Base-by-base conservation (phyloP, 2,797 vertebrate species). In the Parauchenoglanis punctatus region DNA sequence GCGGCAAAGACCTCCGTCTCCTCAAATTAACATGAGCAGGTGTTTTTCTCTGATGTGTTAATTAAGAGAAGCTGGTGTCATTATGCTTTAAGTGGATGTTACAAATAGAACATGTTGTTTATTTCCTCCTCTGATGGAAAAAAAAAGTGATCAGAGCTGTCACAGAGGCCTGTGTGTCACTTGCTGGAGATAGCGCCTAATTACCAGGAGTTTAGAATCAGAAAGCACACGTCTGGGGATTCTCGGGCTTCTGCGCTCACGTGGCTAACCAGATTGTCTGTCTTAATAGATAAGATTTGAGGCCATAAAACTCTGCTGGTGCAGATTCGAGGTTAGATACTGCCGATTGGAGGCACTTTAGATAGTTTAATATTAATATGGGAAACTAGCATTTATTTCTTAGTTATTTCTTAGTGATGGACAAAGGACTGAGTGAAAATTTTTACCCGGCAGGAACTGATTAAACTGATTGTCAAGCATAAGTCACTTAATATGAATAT, bases 51-150 rank as follows among this genome's bases (percentile, higher is more conserved):
- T 94, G 88, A 96, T 90, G 95, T 96, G 96, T 95, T 96, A 96
- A 96, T 96, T 95, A 96, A 95, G 94, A 92, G 93, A 94, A 95
- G 95, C 96, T 96, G 95, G 95, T 96, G 96, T 96, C 96, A 96
- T 96, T 96, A 95, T 94, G 94, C 95, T 96, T 96, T 95, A 95
- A 95, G 95, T 96, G 95, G 95, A 96, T 96, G 95, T 96, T 95
- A 94, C 95, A 96, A 95, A 96, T 95, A 94, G 94, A 96, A 95
- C 92, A 93, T 91, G 88, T 91, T 92, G 90, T 91, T 92, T 94
- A 91, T 93, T 93, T 93, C 93, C 92, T 92, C 89, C 72, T 92
- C 92, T 93, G 82, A 94, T 94, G 92, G 91, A 92, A 92, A 93
- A 92, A 93, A 89, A 91, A 90, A 92, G 92, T 93, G 94, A 95